These are phyloP conservation scores for Notospermus geniculatus DNA, from an alignment of 1,140 invertebrate genomes.

Conservation along the genomic window DNA sequence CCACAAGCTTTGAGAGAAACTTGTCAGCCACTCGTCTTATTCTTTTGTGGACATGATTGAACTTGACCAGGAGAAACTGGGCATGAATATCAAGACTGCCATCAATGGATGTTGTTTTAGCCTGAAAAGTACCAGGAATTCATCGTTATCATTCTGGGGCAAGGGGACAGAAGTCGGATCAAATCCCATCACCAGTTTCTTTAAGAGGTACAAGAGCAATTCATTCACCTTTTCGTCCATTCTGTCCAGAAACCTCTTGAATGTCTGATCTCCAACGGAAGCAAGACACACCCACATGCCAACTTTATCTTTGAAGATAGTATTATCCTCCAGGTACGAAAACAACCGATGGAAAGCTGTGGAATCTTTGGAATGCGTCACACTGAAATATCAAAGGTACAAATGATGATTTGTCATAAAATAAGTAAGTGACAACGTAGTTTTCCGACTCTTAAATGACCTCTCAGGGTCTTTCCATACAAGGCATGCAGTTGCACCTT, in stretches of 20 bases:
- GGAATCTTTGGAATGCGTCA: slow-evolving; percentile 66
- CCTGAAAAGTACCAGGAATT: slow-evolving; percentile 36
- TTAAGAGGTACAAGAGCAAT: not conserved
- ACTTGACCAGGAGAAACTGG: slow-evolving; percentile 91
- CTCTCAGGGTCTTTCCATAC: too few relatives aligned
- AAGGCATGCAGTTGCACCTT: too few relatives aligned
- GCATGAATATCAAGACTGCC: slow-evolving; percentile 89
- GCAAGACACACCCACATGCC: slow-evolving; percentile 93
- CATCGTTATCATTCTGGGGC: not conserved
- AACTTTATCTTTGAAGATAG: slow-evolving; percentile 93
- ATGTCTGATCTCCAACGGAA: slow-evolving; percentile 55
- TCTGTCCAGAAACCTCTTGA: slow-evolving; percentile 67
- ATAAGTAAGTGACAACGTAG: not conserved
- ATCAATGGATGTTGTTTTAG: slow-evolving; percentile 73
- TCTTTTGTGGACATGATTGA: slow-evolving; percentile 94
- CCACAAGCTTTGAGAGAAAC: slow-evolving; percentile 86
- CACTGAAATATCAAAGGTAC: slow-evolving; percentile 57
- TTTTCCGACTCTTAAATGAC: too few relatives aligned
- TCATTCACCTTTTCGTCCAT: slow-evolving; percentile 72
- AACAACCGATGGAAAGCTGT: slow-evolving; percentile 80
- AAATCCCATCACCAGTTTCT: not conserved
- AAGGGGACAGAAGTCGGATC: too few relatives aligned
- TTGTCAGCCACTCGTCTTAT: slow-evolving; percentile 92
- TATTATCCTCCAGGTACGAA: slow-evolving; percentile 87
- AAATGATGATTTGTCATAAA: not conserved